Conservation (phyloP, 1,140 invertebrate genomes). For the Drosophila trapezifrons region DNA sequence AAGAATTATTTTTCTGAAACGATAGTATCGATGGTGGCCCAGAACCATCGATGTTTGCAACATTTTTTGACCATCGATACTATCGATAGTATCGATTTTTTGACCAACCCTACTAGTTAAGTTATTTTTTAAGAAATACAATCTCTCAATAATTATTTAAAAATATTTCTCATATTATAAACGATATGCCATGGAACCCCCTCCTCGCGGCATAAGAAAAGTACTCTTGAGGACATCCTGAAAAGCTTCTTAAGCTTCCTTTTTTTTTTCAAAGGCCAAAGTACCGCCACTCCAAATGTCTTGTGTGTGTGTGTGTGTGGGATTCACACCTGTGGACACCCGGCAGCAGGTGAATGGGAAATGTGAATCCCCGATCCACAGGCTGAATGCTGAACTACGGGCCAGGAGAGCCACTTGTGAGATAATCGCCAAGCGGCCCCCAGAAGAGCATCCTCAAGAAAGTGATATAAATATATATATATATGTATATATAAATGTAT, state of each 20-base stretch:
- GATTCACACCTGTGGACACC: slow-evolving; percentile 45
- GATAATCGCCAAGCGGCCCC: slow-evolving; percentile 50
- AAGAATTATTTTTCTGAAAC: too few relatives aligned
- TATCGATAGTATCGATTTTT: too few relatives aligned
- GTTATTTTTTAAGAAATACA: too few relatives aligned
- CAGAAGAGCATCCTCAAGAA: slow-evolving; percentile 45
- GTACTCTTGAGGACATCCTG: slow-evolving; percentile 43
- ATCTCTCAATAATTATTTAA: too few relatives aligned
- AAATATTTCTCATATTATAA: too few relatives aligned
- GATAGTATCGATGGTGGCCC: too few relatives aligned
- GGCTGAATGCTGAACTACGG: slow-evolving; percentile 30
- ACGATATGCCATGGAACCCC: not conserved
- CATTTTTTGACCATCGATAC: too few relatives aligned
- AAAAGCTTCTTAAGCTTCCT: slow-evolving; percentile 16
- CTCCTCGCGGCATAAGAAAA: not conserved
- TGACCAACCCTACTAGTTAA: too few relatives aligned
- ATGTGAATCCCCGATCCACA: slow-evolving; percentile 14
- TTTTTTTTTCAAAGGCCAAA: slow-evolving; percentile 11
- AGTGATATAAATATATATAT: slow-evolving; percentile 30
- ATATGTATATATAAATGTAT: not conserved
- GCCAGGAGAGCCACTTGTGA: slow-evolving; percentile 44
- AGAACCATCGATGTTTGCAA: too few relatives aligned
- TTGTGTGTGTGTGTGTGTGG: slow-evolving; percentile 7
- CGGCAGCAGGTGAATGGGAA: slow-evolving; percentile 2
- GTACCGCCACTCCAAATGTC: slow-evolving; percentile 26